phyloP scores from a whole-genome alignment of 2,797 vertebrate species.

The Vespertilio murinus region DNA sequence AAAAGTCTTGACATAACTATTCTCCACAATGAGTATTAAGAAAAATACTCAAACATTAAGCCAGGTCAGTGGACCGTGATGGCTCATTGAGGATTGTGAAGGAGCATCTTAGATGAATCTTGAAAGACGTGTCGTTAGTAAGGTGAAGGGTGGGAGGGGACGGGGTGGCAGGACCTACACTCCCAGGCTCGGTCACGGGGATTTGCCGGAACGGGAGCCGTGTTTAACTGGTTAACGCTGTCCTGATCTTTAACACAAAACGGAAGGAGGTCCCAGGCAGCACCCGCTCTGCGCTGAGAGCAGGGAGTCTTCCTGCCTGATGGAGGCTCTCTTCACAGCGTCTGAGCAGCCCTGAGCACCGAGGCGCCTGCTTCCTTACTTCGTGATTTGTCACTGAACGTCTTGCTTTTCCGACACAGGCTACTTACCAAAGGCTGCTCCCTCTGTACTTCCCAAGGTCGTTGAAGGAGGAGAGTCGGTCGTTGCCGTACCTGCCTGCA shows the following conservation, averaged over 20 bases:
- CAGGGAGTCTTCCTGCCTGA: background rate
- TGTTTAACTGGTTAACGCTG: background rate
- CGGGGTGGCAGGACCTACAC: background rate
- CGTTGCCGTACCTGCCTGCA: constrained; percentile 90
- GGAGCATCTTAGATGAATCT: background rate
- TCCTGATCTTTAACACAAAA: background rate
- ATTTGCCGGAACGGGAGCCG: background rate
- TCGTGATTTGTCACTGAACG: constrained; percentile 2
- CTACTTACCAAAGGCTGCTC: constrained; percentile 91
- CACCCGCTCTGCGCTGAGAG: background rate
- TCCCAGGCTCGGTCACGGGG: background rate
- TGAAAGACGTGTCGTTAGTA: background rate
- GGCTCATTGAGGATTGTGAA: background rate
- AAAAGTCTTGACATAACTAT: background rate
- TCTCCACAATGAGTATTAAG: background rate
- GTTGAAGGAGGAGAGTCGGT: constrained; percentile 88
- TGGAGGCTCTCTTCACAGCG: background rate
- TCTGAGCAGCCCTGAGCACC: accelerated
- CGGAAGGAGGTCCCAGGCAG: background rate
- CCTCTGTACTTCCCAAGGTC: constrained; percentile 97
- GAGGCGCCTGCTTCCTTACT: background rate
- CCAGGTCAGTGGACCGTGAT: background rate
- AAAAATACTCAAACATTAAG: background rate
- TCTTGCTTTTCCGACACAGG: constrained; percentile 83
- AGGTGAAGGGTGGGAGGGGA: background rate